phyloP scores from a whole-genome alignment of 2,888 invertebrate species.

The Electrophaes corylata region DNA sequence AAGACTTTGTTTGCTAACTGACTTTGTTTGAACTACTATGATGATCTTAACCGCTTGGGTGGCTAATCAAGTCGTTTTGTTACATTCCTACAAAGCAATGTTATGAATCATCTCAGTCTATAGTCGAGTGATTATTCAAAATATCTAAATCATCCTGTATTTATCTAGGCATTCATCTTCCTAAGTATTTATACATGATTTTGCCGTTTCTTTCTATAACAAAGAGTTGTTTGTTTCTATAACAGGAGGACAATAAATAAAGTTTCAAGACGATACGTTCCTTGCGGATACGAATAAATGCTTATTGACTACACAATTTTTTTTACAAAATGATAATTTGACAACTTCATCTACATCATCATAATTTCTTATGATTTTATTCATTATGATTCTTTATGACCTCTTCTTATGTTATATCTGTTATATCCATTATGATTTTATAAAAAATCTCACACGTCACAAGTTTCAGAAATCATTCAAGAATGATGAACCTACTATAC shows the following conservation, averaged over 20 bases:
- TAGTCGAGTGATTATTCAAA: slow-evolving; percentile 21
- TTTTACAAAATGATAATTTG: too few species aligned
- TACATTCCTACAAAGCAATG: slow-evolving; percentile 46
- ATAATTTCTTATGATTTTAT: too few species aligned
- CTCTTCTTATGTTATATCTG: too few species aligned
- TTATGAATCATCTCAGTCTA: slow-evolving; percentile 56
- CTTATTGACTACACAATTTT: too few species aligned
- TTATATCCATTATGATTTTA: too few species aligned
- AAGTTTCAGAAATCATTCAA: not conserved
- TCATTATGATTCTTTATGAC: too few species aligned
- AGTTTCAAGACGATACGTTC: too few species aligned
- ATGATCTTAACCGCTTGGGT: slow-evolving; percentile 20
- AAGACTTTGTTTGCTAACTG: not conserved
- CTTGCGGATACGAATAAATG: too few species aligned
- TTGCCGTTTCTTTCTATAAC: slow-evolving; percentile 59
- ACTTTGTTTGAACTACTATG: slow-evolving; percentile 4
- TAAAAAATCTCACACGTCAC: too few species aligned
- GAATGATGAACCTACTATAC: not conserved
- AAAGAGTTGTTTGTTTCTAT: too few species aligned
- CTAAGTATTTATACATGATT: slow-evolving; percentile 46
- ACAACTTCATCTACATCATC: too few species aligned
- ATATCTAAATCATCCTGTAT: slow-evolving; percentile 46
- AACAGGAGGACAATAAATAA: too few species aligned
- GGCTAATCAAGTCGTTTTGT: slow-evolving; percentile 38
- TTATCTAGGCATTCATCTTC: slow-evolving; percentile 44